Evolutionary conservation across 2,797 vertebrate species (phyloP), one percentile per base, ranked within the genome.

Genomic region (Trichosurus vulpecula): DNA sequence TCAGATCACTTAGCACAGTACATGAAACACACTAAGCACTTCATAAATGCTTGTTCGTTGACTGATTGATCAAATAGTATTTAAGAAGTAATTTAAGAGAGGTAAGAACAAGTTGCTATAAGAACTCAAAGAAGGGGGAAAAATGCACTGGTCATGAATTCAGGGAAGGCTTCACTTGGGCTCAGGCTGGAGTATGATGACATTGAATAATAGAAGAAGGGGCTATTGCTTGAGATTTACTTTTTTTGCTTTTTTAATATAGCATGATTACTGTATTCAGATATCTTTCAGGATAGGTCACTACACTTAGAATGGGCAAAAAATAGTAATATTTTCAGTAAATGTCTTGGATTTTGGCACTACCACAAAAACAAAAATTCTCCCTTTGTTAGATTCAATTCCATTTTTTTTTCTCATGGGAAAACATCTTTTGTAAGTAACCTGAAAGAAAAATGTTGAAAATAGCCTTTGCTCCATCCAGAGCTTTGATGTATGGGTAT

Each of bases 371-470:
- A 56, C 41, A 81, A 81, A 81, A 81, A 87, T 47, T 51, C 74
- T 87, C 27, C 74, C 74, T 66, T 94, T 95, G 1, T 91, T 87
- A 93, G 61, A 58, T 92, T 96, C 93, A 92, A 90, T 74, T 96
- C 94, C 56, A 66, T 16, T 90, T 92, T 31, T 90, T 90, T 92
- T 54, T 90, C 12, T 93, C 58, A 11, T 51, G 74, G 66, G 35
- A 90, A 96, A 81, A 94, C 54, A 1, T 16, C 22, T 94, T 90
- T 95, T 93, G 41, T 22, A 93, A 61, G 55, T 87, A 93, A 35
- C 16, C 4, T 66, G 81, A 54, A 95, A 96, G 94, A 97, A 90
- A 94, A 97, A 95, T 91, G 52, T 93, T 35, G 90, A 93, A 95
- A 92, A 31, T 95, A 16, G 2, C 29, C 52, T 93, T 92, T 95